Conservation (phyloP, 2,113 vertebrate genomes). For the Corynorhinus townsendii region DNA sequence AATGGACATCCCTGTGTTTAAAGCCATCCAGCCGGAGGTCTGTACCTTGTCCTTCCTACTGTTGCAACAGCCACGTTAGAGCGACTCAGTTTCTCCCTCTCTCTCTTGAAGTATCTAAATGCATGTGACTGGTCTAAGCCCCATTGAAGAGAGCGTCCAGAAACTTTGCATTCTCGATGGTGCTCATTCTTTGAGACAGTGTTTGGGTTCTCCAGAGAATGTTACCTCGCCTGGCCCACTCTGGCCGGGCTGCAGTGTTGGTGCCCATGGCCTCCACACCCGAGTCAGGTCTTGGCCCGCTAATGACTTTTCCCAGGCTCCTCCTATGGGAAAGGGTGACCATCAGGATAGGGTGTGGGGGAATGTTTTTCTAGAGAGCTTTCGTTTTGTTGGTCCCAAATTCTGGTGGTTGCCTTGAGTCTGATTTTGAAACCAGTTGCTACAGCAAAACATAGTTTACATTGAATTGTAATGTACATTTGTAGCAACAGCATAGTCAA, state of each 20-base stretch:
- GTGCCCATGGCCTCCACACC: not conserved
- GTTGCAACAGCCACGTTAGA: not conserved
- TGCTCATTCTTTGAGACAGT: not conserved
- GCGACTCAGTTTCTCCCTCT: not conserved
- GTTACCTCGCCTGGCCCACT: not conserved
- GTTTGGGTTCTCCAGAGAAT: not conserved
- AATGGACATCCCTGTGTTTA: conserved; percentile 95
- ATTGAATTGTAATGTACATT: not conserved
- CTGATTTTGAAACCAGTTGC: conserved; percentile 32
- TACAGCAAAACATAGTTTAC: not conserved
- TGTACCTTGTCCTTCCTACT: conserved; percentile 26
- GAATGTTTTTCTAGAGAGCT: not conserved
- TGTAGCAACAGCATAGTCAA: not conserved
- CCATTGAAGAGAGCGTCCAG: not conserved
- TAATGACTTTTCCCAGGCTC: not conserved
- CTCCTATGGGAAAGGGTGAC: not conserved
- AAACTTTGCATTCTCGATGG: not conserved
- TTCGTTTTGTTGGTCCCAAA: not conserved
- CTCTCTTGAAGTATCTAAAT: not conserved
- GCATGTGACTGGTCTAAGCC: rapidly evolving
- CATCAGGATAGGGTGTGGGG: not conserved
- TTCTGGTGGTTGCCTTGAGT: not conserved
- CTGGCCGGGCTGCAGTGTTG: not conserved
- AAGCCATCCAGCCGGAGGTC: conserved; percentile 96
- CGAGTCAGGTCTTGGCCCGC: not conserved